These are phyloP conservation scores for Salvelinus alpinus DNA, from an alignment of 2,113 vertebrate species.

Conservation along the genomic window DNA sequence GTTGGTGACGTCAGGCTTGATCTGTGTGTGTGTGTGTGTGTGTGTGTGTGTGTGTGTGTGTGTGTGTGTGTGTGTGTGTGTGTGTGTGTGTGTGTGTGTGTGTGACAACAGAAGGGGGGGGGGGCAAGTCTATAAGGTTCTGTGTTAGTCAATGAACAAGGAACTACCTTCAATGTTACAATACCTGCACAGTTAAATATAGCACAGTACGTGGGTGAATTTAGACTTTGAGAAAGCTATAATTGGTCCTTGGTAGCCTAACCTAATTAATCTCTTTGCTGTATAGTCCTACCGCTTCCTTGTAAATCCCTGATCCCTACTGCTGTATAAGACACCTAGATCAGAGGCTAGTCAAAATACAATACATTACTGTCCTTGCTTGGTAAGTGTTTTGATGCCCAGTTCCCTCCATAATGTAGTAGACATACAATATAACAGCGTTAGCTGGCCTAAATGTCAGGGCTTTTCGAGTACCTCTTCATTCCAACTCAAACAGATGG, in stretches of 20 bases:
- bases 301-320: background rate
- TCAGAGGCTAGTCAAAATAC: background rate
- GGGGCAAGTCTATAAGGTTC: background rate
- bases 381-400: conserved; percentile 26
- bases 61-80: background rate
- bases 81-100: too few relatives aligned
- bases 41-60: too few relatives aligned
- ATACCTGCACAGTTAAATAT: too few relatives aligned
- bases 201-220: background rate
- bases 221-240: background rate
- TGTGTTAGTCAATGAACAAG: background rate
- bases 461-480: conserved; percentile 35
- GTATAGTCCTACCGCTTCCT: background rate
- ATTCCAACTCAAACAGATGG: conserved; percentile 63
- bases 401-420: conserved; percentile 4
- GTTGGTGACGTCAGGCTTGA: conserved; percentile 9
- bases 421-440: background rate
- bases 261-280: conserved; percentile 33
- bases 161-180: too few relatives aligned
- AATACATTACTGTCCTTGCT: background rate
- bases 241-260: conserved; percentile 8
- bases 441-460: background rate
- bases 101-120: background rate
- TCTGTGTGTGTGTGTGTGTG: background rate
- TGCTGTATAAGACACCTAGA: background rate